These are phyloP conservation scores for Telmatochromis sp. DNA, from an alignment of 2,113 vertebrate genomes.

Conservation along the genomic window DNA sequence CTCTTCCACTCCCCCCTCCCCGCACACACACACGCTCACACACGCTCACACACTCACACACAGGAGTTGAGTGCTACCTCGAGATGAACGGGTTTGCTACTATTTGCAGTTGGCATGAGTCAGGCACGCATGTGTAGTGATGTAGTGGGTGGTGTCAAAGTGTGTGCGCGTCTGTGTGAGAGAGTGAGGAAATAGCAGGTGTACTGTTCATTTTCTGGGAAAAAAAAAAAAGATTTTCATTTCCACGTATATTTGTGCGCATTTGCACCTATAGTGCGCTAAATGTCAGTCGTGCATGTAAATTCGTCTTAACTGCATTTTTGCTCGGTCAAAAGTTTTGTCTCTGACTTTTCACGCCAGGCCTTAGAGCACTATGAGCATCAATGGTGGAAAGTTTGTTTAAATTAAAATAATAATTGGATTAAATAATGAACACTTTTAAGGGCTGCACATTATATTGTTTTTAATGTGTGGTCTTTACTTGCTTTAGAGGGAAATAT, in stretches of 20 bases:
- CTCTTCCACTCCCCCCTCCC: neutral
- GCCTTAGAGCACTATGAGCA: neutral
- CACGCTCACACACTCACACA: neutral
- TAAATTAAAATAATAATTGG: neutral
- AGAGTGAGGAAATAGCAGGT: constrained; percentile 37
- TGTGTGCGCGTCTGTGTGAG: neutral
- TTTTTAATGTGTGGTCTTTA: neutral
- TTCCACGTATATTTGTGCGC: neutral
- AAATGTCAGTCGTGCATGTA: constrained; percentile 1
- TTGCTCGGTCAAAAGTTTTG: constrained; percentile 25
- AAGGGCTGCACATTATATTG: neutral
- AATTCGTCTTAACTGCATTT: neutral
- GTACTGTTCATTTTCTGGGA: constrained; percentile 4
- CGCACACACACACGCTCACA: neutral
- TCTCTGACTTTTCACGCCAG: neutral
- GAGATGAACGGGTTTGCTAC: constrained; percentile 51
- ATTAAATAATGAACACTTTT: neutral
- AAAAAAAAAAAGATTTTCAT: neutral
- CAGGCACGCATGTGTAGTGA: constrained; percentile 57
- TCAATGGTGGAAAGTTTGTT: neutral
- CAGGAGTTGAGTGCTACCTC: constrained; percentile 36
- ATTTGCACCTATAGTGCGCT: neutral
- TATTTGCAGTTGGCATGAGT: constrained; percentile 61
- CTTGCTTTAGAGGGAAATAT: neutral
- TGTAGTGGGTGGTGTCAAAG: constrained; percentile 53